Evolutionary conservation across 2,888 invertebrate species (phyloP).

Genomic region (Blomia tropicalis): DNA sequence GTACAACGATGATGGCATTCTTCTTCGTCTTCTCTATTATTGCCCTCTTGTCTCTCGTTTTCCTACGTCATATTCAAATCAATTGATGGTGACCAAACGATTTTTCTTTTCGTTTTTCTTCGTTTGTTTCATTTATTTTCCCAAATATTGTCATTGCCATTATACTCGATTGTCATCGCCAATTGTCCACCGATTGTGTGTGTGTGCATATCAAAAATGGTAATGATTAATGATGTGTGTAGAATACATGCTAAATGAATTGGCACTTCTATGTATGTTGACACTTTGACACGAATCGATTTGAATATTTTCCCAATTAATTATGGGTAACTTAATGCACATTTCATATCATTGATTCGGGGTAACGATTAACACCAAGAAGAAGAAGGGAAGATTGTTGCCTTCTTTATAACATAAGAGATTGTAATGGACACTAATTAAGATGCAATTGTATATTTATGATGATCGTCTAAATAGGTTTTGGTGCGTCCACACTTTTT

Average conservation of each 20-base stretch:
- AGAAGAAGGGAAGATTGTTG: no score
- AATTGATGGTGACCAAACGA: no score
- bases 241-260: neutral
- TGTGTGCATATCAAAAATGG: no score
- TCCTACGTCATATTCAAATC: no score
- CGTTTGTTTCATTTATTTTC: no score
- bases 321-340: neutral
- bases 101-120: no score
- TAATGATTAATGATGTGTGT: slow-evolving; percentile 1
- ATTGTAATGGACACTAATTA: slow-evolving; percentile 12
- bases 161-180: neutral
- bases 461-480: no score
- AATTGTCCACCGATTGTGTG: slow-evolving; percentile 3
- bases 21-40: no score
- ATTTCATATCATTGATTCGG: neutral
- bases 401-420: no score
- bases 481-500: no score
- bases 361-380: neutral
- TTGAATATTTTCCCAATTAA: slow-evolving; percentile 14
- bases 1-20: no score
- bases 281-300: slow-evolving; percentile 7
- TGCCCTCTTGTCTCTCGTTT: no score
- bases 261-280: slow-evolving; percentile 13
- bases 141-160: neutral
- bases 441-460: slow-evolving; percentile 13